Conservation (phyloP, 2,113 vertebrate genomes). For the Orycteropus afer region DNA sequence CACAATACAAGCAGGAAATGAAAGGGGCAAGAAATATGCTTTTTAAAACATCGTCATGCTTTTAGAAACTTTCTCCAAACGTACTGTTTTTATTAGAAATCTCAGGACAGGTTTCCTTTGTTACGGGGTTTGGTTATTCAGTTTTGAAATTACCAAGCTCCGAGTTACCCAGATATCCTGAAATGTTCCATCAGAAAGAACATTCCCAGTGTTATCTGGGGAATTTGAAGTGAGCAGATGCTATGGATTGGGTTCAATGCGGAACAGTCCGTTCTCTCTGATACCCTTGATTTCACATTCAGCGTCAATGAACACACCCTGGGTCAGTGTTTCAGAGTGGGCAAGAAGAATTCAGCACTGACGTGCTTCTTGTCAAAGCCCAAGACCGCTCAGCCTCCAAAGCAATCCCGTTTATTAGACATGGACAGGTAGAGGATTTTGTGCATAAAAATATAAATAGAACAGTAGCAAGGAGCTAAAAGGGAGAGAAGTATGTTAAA, state of each 20-base stretch:
- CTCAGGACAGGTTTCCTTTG: slow-evolving; percentile 52
- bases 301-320: slow-evolving; percentile 73
- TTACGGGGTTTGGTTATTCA: slow-evolving; percentile 48
- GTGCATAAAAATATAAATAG: slow-evolving; percentile 63
- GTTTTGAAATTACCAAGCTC: slow-evolving; percentile 60
- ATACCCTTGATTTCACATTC: slow-evolving; percentile 75
- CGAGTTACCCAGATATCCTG: slow-evolving; percentile 51
- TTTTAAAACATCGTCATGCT: neutral
- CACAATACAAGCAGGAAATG: slow-evolving; percentile 61
- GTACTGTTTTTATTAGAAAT: slow-evolving; percentile 57
- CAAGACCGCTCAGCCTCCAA: slow-evolving; percentile 56
- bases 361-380: slow-evolving; percentile 72
- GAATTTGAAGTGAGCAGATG: slow-evolving; percentile 67
- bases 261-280: slow-evolving; percentile 69
- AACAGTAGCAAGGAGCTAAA: slow-evolving; percentile 61
- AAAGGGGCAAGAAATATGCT: slow-evolving; percentile 46
- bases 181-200: slow-evolving; percentile 69
- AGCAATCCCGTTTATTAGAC: slow-evolving; percentile 65
- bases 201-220: slow-evolving; percentile 63
- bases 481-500: slow-evolving; percentile 54
- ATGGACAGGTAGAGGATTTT: slow-evolving; percentile 49
- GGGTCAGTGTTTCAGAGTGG: slow-evolving; percentile 55
- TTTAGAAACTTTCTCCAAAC: slow-evolving; percentile 26
- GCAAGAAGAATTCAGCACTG: slow-evolving; percentile 64
- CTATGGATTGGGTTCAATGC: slow-evolving; percentile 58